phyloP scores from a whole-genome alignment of 2,113 vertebrate species.

The Melanotaenia duboulayi region DNA sequence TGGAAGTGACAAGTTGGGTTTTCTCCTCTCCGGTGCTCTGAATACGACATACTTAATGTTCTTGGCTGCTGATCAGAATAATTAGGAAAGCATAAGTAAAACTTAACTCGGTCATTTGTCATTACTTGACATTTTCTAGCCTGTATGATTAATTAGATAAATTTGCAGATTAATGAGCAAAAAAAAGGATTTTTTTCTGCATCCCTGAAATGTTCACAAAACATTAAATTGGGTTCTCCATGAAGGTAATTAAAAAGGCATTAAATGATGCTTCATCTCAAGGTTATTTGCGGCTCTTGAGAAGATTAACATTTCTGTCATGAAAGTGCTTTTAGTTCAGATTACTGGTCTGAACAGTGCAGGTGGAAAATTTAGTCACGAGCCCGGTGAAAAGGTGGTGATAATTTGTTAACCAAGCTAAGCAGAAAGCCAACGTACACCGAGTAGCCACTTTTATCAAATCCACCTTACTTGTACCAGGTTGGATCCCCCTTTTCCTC shows the following conservation, averaged over 20 bases:
- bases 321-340: too few species aligned
- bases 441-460: too few species aligned
- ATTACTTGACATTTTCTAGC: conserved; percentile 14
- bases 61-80: conserved; percentile 20
- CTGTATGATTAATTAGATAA: conserved; percentile 26
- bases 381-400: background rate
- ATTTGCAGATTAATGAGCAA: conserved; percentile 10
- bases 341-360: too few species aligned
- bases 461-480: too few species aligned
- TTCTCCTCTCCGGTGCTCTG: background rate
- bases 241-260: conserved; percentile 21
- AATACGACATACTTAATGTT: background rate
- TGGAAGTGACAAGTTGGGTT: background rate
- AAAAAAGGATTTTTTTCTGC: background rate
- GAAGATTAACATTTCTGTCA: too few species aligned
- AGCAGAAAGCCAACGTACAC: background rate
- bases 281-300: background rate
- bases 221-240: conserved; percentile 1
- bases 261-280: conserved; percentile 2
- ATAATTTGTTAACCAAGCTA: background rate
- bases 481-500: too few species aligned
- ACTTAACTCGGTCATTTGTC: conserved; percentile 28
- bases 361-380: too few species aligned
- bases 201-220: background rate
- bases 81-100: conserved; percentile 8